Evolutionary conservation across 2,113 vertebrate genomes (phyloP).

Genomic region (Rhinichthys klamathensis): DNA sequence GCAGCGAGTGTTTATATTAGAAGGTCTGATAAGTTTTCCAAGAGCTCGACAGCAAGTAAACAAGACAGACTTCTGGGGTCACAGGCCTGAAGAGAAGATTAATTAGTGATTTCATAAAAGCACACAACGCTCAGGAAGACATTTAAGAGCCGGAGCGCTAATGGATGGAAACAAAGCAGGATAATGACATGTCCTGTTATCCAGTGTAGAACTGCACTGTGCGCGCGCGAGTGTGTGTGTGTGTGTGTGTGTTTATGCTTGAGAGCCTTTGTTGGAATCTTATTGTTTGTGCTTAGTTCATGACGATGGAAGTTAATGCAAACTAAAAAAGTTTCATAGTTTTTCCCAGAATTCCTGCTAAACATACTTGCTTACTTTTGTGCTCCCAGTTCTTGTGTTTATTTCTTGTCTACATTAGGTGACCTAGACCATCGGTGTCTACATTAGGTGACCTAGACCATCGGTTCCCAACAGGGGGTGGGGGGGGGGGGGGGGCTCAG

Average conservation of each 20-base stretch:
- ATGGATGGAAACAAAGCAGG: constrained; percentile 15
- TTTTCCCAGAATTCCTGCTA: background rate
- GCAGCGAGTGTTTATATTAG: constrained; percentile 11
- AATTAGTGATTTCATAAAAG: background rate
- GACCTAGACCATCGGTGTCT: no score
- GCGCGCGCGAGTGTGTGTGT: constrained; percentile 8
- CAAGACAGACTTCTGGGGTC: constrained; percentile 5
- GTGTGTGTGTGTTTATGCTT: constrained; percentile 57
- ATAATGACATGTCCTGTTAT: constrained; percentile 10
- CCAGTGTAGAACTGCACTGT: no score
- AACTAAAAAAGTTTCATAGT: background rate
- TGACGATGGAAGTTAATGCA: background rate
- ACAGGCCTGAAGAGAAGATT: constrained; percentile 26
- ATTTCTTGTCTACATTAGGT: no score
- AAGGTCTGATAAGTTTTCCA: constrained; percentile 16
- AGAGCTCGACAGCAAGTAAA: background rate
- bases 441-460: no score
- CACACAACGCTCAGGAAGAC: background rate
- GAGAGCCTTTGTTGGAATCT: constrained; percentile 5
- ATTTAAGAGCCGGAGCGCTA: background rate
- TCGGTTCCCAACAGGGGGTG: no score
- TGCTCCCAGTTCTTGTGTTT: no score
- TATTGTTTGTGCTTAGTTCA: background rate
- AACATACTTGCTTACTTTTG: background rate
- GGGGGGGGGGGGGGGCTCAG: no score